Conservation (phyloP, 2,113 vertebrate species). For the Felis chaus region DNA sequence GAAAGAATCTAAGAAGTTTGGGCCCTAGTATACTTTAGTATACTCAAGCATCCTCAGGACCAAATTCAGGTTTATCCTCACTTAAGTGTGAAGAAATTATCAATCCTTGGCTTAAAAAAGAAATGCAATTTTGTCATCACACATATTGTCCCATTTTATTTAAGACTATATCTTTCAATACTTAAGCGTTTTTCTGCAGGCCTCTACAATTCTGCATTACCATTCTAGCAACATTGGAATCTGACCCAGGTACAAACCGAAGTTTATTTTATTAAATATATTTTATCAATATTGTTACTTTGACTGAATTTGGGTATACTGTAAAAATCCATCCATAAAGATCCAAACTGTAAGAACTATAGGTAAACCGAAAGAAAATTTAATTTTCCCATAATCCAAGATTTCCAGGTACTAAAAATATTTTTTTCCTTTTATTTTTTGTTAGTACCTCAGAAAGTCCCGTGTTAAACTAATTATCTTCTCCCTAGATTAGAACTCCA, state of each 20-base stretch:
- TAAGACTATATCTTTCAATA: not conserved
- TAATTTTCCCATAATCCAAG: not conserved
- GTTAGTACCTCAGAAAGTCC: not conserved
- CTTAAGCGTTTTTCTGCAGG: not conserved
- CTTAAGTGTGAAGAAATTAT: not conserved
- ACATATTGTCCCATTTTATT: not conserved
- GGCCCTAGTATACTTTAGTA: not conserved
- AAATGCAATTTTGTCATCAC: not conserved
- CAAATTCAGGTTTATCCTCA: constrained; percentile 22
- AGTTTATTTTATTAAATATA: constrained; percentile 31
- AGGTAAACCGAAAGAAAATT: not conserved
- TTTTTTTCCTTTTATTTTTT: not conserved
- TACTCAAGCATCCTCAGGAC: not conserved
- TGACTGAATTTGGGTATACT: not conserved
- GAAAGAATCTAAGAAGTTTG: constrained; percentile 23
- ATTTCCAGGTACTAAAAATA: constrained; percentile 16
- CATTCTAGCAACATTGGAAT: not conserved
- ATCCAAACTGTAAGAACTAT: not conserved
- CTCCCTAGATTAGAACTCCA: not conserved
- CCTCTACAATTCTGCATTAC: not conserved
- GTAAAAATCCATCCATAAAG: not conserved
- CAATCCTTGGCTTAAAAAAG: not conserved
- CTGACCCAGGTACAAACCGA: not conserved
- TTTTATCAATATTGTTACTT: constrained; percentile 5
- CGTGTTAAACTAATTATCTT: not conserved